phyloP scores from a whole-genome alignment of 2,888 invertebrate genomes.

The Epinotia demarniana region DNA sequence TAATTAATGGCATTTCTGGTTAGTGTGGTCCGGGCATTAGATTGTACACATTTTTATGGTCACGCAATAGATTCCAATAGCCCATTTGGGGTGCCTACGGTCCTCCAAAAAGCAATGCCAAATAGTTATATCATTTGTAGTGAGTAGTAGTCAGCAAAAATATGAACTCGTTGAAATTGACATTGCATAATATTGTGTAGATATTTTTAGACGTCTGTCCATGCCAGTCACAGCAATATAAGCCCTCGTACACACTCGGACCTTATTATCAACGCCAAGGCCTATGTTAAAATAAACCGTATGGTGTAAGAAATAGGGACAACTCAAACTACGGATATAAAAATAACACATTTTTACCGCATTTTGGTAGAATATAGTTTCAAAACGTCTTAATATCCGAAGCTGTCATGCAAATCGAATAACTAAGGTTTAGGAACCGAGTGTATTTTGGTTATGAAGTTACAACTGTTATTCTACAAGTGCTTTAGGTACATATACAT shows the following conservation, averaged over 20 bases:
- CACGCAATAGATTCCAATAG: conserved; percentile 9
- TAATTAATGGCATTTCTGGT: no score
- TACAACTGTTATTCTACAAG: neutral
- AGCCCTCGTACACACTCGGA: neutral
- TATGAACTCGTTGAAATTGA: neutral
- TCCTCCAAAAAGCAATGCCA: conserved; percentile 38
- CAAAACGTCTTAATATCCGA: neutral
- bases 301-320: neutral
- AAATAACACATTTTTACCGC: neutral
- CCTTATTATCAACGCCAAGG: neutral
- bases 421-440: neutral
- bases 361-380: neutral
- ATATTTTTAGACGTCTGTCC: neutral
- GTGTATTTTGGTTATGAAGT: neutral
- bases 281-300: neutral
- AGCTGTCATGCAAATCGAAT: neutral
- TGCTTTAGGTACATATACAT: neutral
- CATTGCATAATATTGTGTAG: neutral
- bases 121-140: conserved; percentile 24
- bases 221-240: neutral
- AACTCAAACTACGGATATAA: neutral
- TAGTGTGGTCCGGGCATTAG: no score
- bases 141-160: neutral
- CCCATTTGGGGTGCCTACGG: conserved; percentile 12
- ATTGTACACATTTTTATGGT: neutral